Evolutionary conservation across 1,140 invertebrate genomes (phyloP).

Genomic region (Diabrotica virgifera): DNA sequence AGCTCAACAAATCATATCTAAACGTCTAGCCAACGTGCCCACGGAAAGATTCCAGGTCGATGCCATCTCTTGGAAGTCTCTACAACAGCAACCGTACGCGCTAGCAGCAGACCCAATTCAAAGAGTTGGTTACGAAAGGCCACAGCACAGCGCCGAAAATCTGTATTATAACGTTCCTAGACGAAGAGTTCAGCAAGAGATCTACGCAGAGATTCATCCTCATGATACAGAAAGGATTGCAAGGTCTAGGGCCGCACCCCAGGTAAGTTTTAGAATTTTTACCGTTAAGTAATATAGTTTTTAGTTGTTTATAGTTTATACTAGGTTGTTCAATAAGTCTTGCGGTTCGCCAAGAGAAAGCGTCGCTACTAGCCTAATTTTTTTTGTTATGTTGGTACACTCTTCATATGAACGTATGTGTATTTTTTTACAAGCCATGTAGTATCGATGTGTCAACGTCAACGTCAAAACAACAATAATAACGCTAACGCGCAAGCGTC

Average conservation of each 20-base stretch:
- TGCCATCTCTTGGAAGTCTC: slow-evolving; percentile 43
- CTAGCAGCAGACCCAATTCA: slow-evolving; percentile 22
- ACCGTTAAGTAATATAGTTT: neutral
- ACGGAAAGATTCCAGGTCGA: slow-evolving; percentile 39
- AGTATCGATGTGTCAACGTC: too few species aligned
- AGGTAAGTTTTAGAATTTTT: slow-evolving; percentile 28
- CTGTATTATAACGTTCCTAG: slow-evolving; percentile 30
- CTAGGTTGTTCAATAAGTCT: too few species aligned
- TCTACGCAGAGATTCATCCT: slow-evolving; percentile 36
- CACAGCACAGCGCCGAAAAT: slow-evolving; percentile 41
- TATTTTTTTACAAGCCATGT: too few species aligned
- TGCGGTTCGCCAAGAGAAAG: too few species aligned
- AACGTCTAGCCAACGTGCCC: slow-evolving; percentile 27
- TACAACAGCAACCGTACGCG: slow-evolving; percentile 40
- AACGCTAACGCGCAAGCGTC: too few species aligned
- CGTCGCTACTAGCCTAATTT: too few species aligned
- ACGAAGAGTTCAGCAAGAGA: slow-evolving; percentile 28
- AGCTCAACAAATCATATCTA: slow-evolving; percentile 35
- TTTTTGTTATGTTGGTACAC: too few species aligned
- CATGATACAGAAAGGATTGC: slow-evolving; percentile 22
- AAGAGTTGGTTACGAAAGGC: slow-evolving; percentile 7
- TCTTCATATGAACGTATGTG: too few species aligned
- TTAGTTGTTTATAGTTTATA: neutral
- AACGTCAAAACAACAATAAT: too few species aligned
- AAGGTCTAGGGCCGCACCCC: slow-evolving; percentile 51